Percentiles rank a stretch among this genome's conserved stretches.
Evolutionary conservation across 2,888 invertebrate species (phyloP).

Genomic region (Caenorhabditis imperialis): DNA sequence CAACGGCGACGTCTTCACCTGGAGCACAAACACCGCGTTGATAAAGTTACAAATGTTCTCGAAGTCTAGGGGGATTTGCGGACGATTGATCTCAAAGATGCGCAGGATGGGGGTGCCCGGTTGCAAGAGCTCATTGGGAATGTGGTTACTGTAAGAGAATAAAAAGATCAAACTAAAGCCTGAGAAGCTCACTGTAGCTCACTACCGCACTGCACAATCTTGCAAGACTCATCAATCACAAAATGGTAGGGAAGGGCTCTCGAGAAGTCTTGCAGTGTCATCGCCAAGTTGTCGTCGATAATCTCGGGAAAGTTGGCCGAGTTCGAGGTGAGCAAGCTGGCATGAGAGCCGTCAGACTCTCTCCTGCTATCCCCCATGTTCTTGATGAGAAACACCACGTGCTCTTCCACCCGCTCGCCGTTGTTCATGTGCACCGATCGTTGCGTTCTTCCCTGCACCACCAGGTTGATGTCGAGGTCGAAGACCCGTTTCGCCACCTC

Average conservation of each 20-base stretch:
- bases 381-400: slow-evolving; percentile 62
- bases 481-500: slow-evolving; percentile 94
- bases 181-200: slow-evolving; percentile 65
- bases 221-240: slow-evolving; percentile 73
- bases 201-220: slow-evolving; percentile 73
- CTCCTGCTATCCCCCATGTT: slow-evolving; percentile 40
- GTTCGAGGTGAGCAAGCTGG: slow-evolving; percentile 12
- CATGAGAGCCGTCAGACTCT: slow-evolving; percentile 43
- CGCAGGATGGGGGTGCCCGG: slow-evolving; percentile 72
- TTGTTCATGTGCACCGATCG: slow-evolving; percentile 79
- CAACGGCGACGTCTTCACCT: slow-evolving; percentile 67
- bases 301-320: slow-evolving; percentile 23
- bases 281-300: slow-evolving; percentile 41
- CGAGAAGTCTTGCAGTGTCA: slow-evolving; percentile 59
- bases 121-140: slow-evolving; percentile 67
- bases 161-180: too few relatives aligned
- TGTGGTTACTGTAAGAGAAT: slow-evolving; percentile 70
- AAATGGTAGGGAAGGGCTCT: slow-evolving; percentile 73
- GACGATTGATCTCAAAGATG: slow-evolving; percentile 72
- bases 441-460: slow-evolving; percentile 87
- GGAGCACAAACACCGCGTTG: slow-evolving; percentile 77
- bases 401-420: slow-evolving; percentile 68
- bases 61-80: slow-evolving; percentile 76
- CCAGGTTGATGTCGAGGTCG: slow-evolving; percentile 91
- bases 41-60: too few relatives aligned